phyloP scores from a whole-genome alignment of 2,797 vertebrate genomes.

The Eulemur albifrons region DNA sequence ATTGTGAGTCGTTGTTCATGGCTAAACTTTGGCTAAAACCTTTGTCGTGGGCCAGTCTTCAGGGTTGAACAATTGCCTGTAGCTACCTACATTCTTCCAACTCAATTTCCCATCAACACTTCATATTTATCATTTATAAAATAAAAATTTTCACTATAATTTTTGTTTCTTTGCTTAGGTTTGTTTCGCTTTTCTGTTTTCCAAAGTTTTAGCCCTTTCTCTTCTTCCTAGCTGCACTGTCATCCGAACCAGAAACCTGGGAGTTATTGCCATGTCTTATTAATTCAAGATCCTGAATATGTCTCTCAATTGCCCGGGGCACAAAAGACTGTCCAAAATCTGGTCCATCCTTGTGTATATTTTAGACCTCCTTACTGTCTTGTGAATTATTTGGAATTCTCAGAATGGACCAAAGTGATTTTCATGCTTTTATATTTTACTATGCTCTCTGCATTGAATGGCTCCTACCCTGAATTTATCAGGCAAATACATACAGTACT shows the following conservation, averaged over 20 bases:
- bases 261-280: background rate
- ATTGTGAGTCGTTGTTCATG: background rate
- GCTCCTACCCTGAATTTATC: background rate
- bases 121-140: background rate
- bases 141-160: background rate
- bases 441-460: background rate
- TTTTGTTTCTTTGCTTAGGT: slow-evolving; percentile 29
- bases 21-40: background rate
- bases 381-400: slow-evolving; percentile 41
- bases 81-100: background rate
- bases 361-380: background rate
- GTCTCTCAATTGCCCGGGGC: background rate
- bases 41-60: background rate
- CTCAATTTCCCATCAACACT: background rate
- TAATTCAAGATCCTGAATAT: background rate
- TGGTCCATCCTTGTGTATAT: background rate
- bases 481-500: background rate
- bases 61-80: background rate
- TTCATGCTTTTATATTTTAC: slow-evolving; percentile 18
- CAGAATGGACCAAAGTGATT: background rate
- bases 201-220: background rate
- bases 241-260: background rate
- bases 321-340: background rate
- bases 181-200: slow-evolving; percentile 34
- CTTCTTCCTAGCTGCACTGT: background rate